A percentile compares a stretch with the other conserved stretches of the same genome.
These are phyloP conservation scores for Telmatherina bonti DNA, from an alignment of 2,797 vertebrate species.

Conservation along the genomic window DNA sequence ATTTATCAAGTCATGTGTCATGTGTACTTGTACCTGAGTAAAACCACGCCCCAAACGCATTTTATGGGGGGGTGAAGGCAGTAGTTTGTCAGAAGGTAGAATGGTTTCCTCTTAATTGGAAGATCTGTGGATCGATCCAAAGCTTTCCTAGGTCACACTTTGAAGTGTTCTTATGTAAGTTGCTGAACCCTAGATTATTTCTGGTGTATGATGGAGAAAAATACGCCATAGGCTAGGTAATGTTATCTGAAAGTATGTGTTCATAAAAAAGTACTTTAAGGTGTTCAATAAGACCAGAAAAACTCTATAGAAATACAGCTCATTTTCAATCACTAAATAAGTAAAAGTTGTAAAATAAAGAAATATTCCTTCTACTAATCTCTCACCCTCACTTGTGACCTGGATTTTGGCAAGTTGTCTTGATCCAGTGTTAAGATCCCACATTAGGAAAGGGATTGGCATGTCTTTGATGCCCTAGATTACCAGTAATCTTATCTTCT, in stretches of 20 bases:
- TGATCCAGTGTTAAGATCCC: slow-evolving; percentile 83
- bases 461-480: slow-evolving; percentile 80
- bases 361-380: slow-evolving; percentile 38
- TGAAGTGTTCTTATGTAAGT: neutral
- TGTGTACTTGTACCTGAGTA: neutral
- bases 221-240: neutral
- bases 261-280: neutral
- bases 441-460: slow-evolving; percentile 77
- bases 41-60: neutral
- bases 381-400: slow-evolving; percentile 56
- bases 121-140: neutral
- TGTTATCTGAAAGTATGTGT: neutral
- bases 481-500: slow-evolving; percentile 73
- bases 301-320: neutral
- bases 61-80: too few species aligned
- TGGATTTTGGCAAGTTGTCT: slow-evolving; percentile 74
- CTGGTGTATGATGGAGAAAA: neutral
- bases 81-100: too few species aligned
- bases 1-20: neutral
- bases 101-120: neutral
- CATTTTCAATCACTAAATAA: slow-evolving; percentile 2
- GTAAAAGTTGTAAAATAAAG: slow-evolving; percentile 50
- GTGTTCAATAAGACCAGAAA: neutral
- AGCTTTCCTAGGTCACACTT: neutral
- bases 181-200: neutral